Evolutionary conservation across 2,888 invertebrate genomes (phyloP).

Genomic region (Charanyca ferruginea): DNA sequence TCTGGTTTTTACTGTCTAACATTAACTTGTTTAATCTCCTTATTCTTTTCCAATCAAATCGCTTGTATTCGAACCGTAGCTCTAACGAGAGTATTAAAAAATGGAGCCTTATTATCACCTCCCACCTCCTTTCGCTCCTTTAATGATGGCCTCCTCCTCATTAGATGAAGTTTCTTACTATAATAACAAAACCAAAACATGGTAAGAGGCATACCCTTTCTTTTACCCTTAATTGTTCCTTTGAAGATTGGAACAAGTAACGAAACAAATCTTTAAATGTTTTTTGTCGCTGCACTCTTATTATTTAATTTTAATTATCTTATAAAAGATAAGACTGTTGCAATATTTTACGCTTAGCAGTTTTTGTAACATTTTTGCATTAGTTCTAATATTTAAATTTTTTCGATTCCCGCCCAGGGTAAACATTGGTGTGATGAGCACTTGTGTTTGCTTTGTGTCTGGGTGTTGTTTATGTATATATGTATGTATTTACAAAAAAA

Average conservation of each 20-base stretch:
- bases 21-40: no score
- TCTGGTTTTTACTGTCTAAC: no score
- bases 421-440: no score
- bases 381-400: no score
- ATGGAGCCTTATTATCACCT: slow-evolving; percentile 81
- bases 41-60: slow-evolving; percentile 2
- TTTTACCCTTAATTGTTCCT: slow-evolving; percentile 27
- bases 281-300: not conserved
- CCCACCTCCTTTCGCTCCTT: slow-evolving; percentile 70
- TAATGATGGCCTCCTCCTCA: slow-evolving; percentile 76
- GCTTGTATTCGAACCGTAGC: slow-evolving; percentile 46
- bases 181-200: slow-evolving; percentile 61
- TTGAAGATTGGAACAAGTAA: slow-evolving; percentile 28
- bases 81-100: slow-evolving; percentile 66
- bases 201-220: slow-evolving; percentile 34
- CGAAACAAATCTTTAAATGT: not conserved
- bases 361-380: no score
- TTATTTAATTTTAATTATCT: not conserved
- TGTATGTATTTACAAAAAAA: no score
- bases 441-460: no score
- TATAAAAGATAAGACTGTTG: not conserved
- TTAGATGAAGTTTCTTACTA: slow-evolving; percentile 68
- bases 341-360: not conserved
- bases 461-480: no score
- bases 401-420: no score